Evolutionary conservation across 2,888 invertebrate species (phyloP).

Genomic region (Rhabditophanes sp.): DNA sequence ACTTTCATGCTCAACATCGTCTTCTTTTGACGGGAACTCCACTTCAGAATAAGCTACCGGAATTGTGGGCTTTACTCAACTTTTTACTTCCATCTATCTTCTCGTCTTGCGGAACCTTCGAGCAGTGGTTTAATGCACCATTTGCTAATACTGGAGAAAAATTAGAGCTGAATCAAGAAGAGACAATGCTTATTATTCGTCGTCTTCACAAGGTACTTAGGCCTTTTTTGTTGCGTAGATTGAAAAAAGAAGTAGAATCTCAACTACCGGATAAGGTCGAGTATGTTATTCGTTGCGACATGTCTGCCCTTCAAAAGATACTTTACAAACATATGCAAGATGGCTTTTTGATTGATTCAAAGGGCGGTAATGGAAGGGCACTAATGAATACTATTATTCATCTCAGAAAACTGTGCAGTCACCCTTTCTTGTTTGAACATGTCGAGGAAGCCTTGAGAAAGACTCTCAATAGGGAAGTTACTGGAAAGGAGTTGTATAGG

Average conservation of each 20-base stretch:
- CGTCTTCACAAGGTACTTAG: conserved; percentile 86
- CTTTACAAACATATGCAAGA: conserved; percentile 78
- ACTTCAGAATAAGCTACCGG: conserved; percentile 36
- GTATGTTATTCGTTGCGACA: conserved; percentile 73
- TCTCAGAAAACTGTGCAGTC: conserved; percentile 90
- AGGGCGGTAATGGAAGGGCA: conserved; percentile 45
- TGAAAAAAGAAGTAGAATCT: conserved; percentile 97
- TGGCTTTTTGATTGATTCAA: conserved; percentile 34
- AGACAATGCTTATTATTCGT: conserved; percentile 96
- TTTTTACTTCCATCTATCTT: conserved; percentile 95
- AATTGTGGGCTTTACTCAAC: conserved; percentile 64
- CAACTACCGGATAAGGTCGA: conserved; percentile 90
- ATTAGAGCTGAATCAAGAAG: conserved; percentile 85
- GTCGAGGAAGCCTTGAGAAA: conserved; percentile 58
- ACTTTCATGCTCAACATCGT: conserved; percentile 77
- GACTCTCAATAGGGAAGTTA: conserved; percentile 27
- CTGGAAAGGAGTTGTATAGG: conserved; percentile 75
- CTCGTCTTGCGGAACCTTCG: conserved; percentile 92
- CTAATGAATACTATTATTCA: conserved; percentile 99
- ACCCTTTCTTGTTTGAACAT: conserved; percentile 97
- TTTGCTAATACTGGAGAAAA: conserved; percentile 94
- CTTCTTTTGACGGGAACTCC: conserved; percentile 61
- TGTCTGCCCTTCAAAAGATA: conserved; percentile 85
- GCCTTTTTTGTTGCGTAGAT: conserved; percentile 81
- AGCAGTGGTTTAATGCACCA: conserved; percentile 99